A percentile compares a stretch with the other conserved stretches of the same genome.
phyloP scores from a whole-genome alignment of 2,888 invertebrate genomes.

The Anoplius nigerrimus region DNA sequence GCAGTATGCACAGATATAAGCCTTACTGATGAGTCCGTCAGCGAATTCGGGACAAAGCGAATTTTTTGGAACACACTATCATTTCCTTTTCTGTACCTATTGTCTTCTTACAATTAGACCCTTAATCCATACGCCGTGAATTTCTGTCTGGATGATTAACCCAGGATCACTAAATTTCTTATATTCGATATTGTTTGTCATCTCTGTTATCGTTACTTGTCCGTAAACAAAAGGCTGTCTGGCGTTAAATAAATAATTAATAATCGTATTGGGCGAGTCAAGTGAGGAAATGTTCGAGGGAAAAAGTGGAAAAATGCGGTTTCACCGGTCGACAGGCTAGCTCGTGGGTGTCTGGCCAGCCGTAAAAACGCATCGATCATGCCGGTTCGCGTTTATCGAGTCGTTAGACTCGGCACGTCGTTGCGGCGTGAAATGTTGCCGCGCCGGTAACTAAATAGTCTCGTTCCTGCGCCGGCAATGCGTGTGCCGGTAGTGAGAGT shows the following conservation, averaged over 20 bases:
- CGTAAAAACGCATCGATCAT: conserved; percentile 34
- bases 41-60: no score
- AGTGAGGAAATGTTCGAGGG: background rate
- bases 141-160: no score
- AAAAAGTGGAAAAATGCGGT: background rate
- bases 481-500: conserved; percentile 40
- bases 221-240: no score
- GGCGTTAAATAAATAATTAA: background rate
- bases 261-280: background rate
- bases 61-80: no score
- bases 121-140: no score
- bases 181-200: no score
- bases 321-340: background rate
- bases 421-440: conserved; percentile 42
- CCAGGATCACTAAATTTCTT: no score
- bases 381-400: conserved; percentile 37
- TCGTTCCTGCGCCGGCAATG: conserved; percentile 22
- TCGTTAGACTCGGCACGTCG: conserved; percentile 34
- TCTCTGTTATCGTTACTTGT: no score
- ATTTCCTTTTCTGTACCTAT: no score
- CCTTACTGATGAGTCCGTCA: no score
- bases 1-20: no score
- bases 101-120: no score
- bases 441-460: conserved; percentile 30
- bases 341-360: conserved; percentile 22